Percentiles rank a stretch among this genome's conserved stretches.
phyloP scores from a whole-genome alignment of 2,888 invertebrate genomes.

The Gortyna flavago region DNA sequence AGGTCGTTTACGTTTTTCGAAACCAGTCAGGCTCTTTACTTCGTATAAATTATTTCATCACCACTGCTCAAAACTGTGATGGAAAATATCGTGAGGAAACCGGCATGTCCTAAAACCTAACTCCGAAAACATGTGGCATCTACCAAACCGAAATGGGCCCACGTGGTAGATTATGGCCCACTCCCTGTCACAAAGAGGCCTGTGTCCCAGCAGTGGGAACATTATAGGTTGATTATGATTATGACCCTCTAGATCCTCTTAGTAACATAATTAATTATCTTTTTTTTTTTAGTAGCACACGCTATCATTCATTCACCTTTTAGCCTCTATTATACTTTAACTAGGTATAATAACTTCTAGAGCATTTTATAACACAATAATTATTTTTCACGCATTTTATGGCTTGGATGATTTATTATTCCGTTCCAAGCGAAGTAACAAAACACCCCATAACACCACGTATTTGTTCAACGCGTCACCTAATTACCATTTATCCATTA shows the following conservation, averaged over 20 bases:
- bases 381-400: neutral
- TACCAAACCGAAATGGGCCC: neutral
- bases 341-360: neutral
- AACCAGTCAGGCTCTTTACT: too few relatives aligned
- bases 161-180: neutral
- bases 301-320: constrained; percentile 43
- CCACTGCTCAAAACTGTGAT: neutral
- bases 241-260: constrained; percentile 7
- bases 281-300: neutral
- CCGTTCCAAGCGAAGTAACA: constrained; percentile 9
- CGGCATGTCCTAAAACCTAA: neutral
- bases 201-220: neutral
- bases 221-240: neutral
- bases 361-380: neutral
- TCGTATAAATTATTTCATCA: too few relatives aligned
- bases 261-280: constrained; percentile 17
- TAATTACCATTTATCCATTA: constrained; percentile 41
- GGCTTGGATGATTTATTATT: neutral
- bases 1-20: too few relatives aligned
- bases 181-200: neutral
- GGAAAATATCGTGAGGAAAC: neutral
- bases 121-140: neutral
- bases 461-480: constrained; percentile 31
- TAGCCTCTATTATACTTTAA: constrained; percentile 20
- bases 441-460: neutral